Conservation (phyloP, 2,797 vertebrate species). For the Coilia nasus region DNA sequence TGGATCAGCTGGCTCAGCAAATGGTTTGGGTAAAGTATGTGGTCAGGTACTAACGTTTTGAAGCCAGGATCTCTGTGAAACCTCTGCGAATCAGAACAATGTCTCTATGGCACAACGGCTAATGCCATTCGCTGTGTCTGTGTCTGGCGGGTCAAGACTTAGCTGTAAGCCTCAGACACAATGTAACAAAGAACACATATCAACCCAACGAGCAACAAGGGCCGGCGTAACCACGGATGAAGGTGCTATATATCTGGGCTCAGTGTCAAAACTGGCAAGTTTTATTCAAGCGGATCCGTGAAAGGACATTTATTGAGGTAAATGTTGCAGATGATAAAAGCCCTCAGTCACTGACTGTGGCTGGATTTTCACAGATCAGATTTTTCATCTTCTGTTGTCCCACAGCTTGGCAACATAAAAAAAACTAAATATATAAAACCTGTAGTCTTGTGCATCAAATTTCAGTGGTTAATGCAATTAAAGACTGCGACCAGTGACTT, state of each 20-base stretch:
- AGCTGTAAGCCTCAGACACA: neutral
- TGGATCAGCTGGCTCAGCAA: no score
- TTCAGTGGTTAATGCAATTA: neutral
- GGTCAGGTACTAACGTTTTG: no score
- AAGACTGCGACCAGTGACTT: neutral
- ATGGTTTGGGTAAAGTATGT: no score
- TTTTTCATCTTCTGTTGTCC: neutral
- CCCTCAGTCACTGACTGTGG: slow-evolving; percentile 21
- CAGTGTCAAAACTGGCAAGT: neutral
- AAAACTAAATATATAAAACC: no score
- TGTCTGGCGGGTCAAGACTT: neutral
- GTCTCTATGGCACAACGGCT: neutral
- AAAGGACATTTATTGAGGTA: slow-evolving; percentile 23
- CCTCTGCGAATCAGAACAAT: neutral
- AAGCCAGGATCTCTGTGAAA: no score
- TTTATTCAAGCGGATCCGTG: neutral
- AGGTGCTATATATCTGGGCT: neutral
- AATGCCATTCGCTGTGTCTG: neutral
- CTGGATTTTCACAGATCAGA: neutral
- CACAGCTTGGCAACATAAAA: neutral
- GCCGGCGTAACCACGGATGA: neutral
- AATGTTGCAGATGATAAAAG: slow-evolving; percentile 23
- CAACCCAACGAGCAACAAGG: neutral
- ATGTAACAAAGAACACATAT: neutral
- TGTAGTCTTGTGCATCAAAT: neutral